Base-by-base conservation (phyloP, 37 sponge, comb jelly and placozoan genomes). In the Spongilla lacustris region DNA sequence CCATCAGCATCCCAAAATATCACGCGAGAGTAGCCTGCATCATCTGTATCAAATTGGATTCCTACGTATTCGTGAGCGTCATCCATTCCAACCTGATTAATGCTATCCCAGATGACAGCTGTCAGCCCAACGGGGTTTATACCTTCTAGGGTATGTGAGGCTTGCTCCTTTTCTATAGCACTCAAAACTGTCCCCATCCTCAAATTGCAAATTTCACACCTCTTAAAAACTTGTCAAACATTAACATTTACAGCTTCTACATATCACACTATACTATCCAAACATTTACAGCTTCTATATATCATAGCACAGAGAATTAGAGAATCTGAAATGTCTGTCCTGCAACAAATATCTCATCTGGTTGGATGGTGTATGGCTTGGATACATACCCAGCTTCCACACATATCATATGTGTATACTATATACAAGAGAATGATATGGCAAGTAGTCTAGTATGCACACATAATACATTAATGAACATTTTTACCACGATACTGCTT, bases 311-410 rank as follows among this genome's bases (percentile, higher is more conserved):
- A 46, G 8, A n/a, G 27, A 29, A 28, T 87, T 58, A 88, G 14
- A 88, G 35, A 27, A 96, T 67, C 32, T 83, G 34, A 13, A 96
- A 19, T 0, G 69, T 77, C 84, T 91, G 91, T 10, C 91, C 90
- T 32, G 93, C 90, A 33, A 70, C 75, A 79, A 83, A 93, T 6
- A 77, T 38, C 30, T 85, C 33, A 36, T 86, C 91, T 76, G 91
- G 86, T 48, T 82, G n/a, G 4, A 96, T 75, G 19, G 36, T 80
- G 67, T 76, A 69, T 29, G 79, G 83, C 32, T 93, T 36, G 22
- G 87, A 77, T 4, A 97, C 97, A 90, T 81, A 81, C 12, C 97
- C 97, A 38, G 97, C 93, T 78, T 97, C 97, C 66, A 96, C 97
- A 78, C 97, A 97, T 66, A 97, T 81, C 95, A 95, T 95, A 28